phyloP scores from a whole-genome alignment of 2,888 invertebrate genomes.

The Trimorus sp. region DNA sequence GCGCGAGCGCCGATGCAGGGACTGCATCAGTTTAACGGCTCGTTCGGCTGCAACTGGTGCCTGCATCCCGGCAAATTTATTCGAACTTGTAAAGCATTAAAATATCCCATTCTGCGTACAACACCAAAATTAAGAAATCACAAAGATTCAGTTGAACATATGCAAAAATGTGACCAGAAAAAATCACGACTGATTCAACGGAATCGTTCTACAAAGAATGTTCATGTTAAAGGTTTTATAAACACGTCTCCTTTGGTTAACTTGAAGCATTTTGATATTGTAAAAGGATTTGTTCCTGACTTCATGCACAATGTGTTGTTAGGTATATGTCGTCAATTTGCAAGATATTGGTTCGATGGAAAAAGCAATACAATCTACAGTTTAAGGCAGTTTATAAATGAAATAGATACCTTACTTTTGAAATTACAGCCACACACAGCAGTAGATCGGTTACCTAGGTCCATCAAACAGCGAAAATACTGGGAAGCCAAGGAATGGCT shows the following conservation, averaged over 20 bases:
- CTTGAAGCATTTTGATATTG: slow-evolving; percentile 5
- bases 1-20: slow-evolving; percentile 6
- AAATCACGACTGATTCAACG: not conserved
- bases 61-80: slow-evolving; percentile 2
- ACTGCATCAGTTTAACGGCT: slow-evolving; percentile 4
- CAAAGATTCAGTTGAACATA: not conserved
- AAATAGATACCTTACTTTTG: not conserved
- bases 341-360: slow-evolving; percentile 2
- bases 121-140: not conserved
- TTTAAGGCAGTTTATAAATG: too few relatives aligned
- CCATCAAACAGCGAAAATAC: not conserved
- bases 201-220: slow-evolving; percentile 1
- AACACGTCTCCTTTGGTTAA: slow-evolving; percentile 9
- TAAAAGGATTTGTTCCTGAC: slow-evolving; percentile 10
- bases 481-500: slow-evolving; percentile 23
- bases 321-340: slow-evolving; percentile 8
- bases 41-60: slow-evolving; percentile 2
- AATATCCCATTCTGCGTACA: too few relatives aligned
- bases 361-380: not conserved
- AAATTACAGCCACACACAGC: slow-evolving; percentile 4
- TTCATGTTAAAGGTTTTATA: slow-evolving; percentile 11
- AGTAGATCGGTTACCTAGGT: slow-evolving; percentile 1
- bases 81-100: not conserved
- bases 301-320: slow-evolving; percentile 3
- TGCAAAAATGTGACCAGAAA: not conserved